Conservation (phyloP, 1,140 invertebrate genomes). For the Anastatus disparis region DNA sequence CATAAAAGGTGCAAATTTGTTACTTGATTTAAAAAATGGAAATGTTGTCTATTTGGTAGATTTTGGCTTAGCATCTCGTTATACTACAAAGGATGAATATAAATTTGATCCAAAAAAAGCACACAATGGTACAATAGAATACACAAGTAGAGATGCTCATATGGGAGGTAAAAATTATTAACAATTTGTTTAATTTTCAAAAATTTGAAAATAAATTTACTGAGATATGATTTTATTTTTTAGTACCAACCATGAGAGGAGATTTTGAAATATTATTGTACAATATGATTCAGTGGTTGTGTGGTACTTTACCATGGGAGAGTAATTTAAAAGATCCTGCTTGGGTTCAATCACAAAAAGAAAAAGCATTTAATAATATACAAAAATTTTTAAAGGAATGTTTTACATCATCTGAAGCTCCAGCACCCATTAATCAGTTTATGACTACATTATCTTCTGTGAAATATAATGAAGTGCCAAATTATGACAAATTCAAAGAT, state of each 20-base stretch:
- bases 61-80: conserved; percentile 90
- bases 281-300: conserved; percentile 92
- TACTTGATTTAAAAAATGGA: conserved; percentile 78
- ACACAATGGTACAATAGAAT: conserved; percentile 96
- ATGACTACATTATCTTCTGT: conserved; percentile 50
- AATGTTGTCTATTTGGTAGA: conserved; percentile 91
- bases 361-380: conserved; percentile 76
- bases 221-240: conserved; percentile 40
- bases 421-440: conserved; percentile 57
- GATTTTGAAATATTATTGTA: conserved; percentile 94
- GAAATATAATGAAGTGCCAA: conserved; percentile 57
- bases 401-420: conserved; percentile 68
- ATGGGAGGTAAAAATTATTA: conserved; percentile 69
- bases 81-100: conserved; percentile 77
- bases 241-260: conserved; percentile 84
- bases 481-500: conserved; percentile 59
- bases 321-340: conserved; percentile 71
- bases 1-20: conserved; percentile 91
- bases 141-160: conserved; percentile 94
- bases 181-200: background rate
- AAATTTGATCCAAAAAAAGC: conserved; percentile 90
- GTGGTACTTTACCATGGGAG: conserved; percentile 86
- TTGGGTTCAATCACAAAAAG: conserved; percentile 79
- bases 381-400: conserved; percentile 70
- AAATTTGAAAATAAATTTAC: conserved; percentile 16